phyloP scores from a whole-genome alignment of 53 echinoderm and acorn worm genomes.

The Apostichopus leukothele region DNA sequence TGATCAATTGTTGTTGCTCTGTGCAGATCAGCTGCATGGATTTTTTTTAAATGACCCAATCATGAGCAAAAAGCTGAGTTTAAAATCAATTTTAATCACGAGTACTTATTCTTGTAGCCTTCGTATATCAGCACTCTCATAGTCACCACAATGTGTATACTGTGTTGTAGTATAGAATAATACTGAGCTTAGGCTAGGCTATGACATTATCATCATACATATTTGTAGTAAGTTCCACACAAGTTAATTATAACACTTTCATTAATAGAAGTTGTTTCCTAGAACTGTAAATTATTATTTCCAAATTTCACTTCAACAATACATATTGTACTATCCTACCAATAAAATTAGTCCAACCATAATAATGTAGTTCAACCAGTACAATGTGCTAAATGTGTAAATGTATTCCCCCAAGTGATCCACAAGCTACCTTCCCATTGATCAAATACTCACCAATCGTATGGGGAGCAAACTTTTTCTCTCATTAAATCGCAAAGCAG shows the following conservation, averaged over 20 bases:
- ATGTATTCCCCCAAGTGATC: neutral
- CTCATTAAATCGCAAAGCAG: neutral
- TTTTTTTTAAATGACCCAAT: neutral
- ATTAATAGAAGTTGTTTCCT: no score
- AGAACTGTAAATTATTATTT: no score
- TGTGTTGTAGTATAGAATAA: neutral
- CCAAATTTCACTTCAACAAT: no score
- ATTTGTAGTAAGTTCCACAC: no score
- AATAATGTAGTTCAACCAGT: no score
- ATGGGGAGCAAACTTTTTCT: neutral
- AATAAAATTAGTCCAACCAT: no score
- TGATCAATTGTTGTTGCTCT: neutral
- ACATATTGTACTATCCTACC: no score
- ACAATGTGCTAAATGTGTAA: neutral
- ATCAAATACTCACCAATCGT: constrained; percentile 18
- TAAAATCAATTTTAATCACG: neutral
- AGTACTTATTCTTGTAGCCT: no score
- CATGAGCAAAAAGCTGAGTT: neutral
- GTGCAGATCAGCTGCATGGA: neutral
- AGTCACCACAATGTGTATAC: constrained; percentile 28
- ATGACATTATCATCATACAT: no score
- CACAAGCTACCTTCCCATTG: constrained; percentile 34
- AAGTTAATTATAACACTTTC: no score
- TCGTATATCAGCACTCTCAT: constrained; percentile 13
- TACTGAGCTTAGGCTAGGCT: constrained; percentile 3